phyloP scores from a whole-genome alignment of 2,797 vertebrate genomes.

The Basileuterus tristriatus region DNA sequence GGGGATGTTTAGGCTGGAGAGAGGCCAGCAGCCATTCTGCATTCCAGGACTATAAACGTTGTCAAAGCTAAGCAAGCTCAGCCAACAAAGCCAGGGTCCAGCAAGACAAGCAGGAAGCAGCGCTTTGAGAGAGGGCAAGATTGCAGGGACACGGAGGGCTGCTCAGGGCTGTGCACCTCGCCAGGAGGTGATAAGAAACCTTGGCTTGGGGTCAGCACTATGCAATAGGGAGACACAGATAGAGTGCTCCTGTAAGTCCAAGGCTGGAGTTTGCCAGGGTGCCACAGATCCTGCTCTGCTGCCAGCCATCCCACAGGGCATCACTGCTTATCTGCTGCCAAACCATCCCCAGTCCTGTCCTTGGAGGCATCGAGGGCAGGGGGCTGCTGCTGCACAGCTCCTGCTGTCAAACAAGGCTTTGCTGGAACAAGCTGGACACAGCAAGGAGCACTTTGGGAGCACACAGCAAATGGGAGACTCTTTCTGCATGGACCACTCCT shows the following conservation, averaged over 20 bases:
- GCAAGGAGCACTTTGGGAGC: background rate
- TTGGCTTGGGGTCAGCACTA: accelerated
- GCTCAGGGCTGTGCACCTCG: background rate
- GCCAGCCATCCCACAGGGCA: background rate
- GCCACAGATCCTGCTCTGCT: background rate
- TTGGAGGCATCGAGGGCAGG: background rate
- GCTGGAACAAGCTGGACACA: background rate
- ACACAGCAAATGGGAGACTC: background rate
- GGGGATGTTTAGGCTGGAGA: constrained; percentile 67
- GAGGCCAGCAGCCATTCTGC: constrained; percentile 52
- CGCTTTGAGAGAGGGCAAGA: background rate
- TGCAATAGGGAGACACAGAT: background rate
- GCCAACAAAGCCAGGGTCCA: background rate
- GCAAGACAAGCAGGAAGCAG: background rate
- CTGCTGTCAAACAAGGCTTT: background rate
- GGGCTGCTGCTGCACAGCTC: background rate
- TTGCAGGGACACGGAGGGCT: background rate
- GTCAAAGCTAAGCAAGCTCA: constrained; percentile 19
- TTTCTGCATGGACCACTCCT: background rate
- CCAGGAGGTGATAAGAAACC: background rate
- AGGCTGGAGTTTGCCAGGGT: background rate
- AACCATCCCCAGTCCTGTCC: background rate
- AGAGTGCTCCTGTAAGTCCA: background rate
- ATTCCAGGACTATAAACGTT: constrained; percentile 38
- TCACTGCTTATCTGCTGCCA: background rate